phyloP scores from a whole-genome alignment of 2,113 vertebrate genomes.

The Anhinga rufa region DNA sequence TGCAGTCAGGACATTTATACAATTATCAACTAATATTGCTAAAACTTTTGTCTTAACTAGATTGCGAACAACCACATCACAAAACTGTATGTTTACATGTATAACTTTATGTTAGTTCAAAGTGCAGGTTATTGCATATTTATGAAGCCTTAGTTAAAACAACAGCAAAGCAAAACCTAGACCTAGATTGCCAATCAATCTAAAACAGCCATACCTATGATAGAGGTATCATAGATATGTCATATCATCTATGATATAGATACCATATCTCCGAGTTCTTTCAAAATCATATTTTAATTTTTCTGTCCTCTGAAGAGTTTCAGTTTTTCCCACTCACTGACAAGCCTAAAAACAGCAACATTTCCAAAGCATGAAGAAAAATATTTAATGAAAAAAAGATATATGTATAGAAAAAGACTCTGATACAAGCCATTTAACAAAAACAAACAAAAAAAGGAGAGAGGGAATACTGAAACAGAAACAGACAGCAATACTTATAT shows the following conservation, averaged over 20 bases:
- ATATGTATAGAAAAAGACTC: background rate
- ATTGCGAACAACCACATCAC: background rate
- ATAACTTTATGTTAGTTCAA: background rate
- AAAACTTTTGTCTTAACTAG: background rate
- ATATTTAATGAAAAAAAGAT: slow-evolving; percentile 26
- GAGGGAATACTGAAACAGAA: background rate
- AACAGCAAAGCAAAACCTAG: background rate
- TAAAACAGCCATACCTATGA: background rate
- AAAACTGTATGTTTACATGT: background rate
- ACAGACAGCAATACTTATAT: background rate
- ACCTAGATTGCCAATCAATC: background rate
- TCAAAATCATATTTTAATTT: background rate
- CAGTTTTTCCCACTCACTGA: background rate
- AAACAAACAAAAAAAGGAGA: background rate
- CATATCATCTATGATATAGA: too few relatives aligned
- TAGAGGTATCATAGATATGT: too few relatives aligned
- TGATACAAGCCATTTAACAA: slow-evolving; percentile 11
- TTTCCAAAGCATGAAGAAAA: background rate
- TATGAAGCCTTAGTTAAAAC: background rate
- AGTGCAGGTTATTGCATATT: background rate
- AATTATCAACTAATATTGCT: background rate
- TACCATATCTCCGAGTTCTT: background rate
- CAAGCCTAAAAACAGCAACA: background rate
- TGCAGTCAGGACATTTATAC: background rate
- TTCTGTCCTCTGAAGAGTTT: background rate